Conservation (phyloP, 1,140 invertebrate genomes). For the Batillaria attramentaria region DNA sequence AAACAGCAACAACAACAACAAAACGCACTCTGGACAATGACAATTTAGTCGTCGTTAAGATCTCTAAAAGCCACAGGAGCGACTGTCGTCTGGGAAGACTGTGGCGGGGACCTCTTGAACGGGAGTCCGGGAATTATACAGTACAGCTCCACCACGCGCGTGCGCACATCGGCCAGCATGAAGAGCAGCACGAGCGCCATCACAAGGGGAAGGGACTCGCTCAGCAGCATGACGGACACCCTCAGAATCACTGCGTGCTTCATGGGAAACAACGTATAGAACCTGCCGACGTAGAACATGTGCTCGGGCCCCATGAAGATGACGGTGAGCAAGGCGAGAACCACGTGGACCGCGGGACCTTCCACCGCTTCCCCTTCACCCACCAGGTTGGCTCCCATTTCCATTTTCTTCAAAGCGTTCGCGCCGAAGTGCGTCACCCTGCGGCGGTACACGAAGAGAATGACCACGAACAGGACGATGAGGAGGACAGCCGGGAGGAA, state of each 20-base stretch:
- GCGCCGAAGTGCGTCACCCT: background rate
- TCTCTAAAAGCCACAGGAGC: background rate
- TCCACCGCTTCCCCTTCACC: background rate
- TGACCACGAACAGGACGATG: background rate
- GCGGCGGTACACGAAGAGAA: background rate
- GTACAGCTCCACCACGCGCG: background rate
- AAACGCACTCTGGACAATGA: too few species aligned
- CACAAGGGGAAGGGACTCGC: background rate
- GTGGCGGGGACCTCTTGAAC: background rate
- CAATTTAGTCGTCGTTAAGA: background rate
- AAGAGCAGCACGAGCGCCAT: background rate
- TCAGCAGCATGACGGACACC: background rate
- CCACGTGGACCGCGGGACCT: background rate
- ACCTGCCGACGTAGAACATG: background rate
- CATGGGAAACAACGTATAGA: background rate
- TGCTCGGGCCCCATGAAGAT: conserved; percentile 4
- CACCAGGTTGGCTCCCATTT: background rate
- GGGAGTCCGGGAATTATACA: background rate
- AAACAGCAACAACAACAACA: too few species aligned
- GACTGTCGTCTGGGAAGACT: background rate
- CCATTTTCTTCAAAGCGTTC: background rate
- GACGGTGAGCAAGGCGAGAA: background rate
- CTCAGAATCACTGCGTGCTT: background rate
- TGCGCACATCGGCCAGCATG: conserved; percentile 2
- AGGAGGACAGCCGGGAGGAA: background rate